A percentile compares a stretch with the other conserved stretches of the same genome.
Evolutionary conservation across 2,113 vertebrate genomes (phyloP).

Genomic region (Oreotrochilus melanogaster): DNA sequence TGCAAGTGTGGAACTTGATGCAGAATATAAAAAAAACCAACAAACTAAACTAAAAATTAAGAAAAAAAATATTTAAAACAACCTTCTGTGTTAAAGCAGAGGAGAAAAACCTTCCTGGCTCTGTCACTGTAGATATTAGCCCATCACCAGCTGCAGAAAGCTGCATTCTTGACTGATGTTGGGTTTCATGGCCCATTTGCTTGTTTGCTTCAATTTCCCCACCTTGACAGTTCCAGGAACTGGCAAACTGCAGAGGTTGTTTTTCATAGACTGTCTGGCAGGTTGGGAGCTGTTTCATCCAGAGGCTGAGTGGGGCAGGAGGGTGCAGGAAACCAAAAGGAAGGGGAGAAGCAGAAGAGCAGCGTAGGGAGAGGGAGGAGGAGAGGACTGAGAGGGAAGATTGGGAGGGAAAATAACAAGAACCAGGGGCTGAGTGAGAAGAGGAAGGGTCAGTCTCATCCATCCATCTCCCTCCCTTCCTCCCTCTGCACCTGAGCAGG

Average conservation of each 20-base stretch:
- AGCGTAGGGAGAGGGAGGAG: not conserved
- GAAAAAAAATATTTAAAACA: too few relatives aligned
- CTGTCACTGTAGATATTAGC: not conserved
- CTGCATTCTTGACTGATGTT: not conserved
- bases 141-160: not conserved
- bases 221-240: not conserved
- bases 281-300: not conserved
- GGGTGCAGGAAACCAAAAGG: not conserved
- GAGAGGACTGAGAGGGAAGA: not conserved
- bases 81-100: not conserved
- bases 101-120: not conserved
- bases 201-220: not conserved
- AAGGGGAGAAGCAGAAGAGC: not conserved
- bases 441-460: not conserved
- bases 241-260: not conserved
- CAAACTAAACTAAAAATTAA: too few relatives aligned
- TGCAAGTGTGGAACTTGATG: not conserved
- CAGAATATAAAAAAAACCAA: not conserved
- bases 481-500: not conserved
- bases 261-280: not conserved
- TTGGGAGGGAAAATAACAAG: not conserved
- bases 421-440: not conserved
- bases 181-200: not conserved
- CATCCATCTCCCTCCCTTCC: not conserved
- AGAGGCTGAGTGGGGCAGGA: not conserved